A percentile compares a stretch with the other conserved stretches of the same genome.
These are phyloP conservation scores for Siderastrea siderea DNA, from an alignment of 92 coral and sea anemone genomes.

Conservation along the genomic window DNA sequence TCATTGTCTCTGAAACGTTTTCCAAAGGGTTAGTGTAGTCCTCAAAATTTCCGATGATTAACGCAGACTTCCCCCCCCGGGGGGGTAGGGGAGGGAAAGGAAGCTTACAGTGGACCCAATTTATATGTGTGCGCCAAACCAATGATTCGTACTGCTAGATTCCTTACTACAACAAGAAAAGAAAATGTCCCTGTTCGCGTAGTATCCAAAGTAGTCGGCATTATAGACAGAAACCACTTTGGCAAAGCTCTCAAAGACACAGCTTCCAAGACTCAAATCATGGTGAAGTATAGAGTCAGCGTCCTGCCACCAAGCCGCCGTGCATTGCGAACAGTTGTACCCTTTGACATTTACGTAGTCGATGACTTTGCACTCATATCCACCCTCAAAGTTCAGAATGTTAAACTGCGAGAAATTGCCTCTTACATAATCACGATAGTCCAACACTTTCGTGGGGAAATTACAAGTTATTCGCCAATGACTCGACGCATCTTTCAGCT, in stretches of 20 bases:
- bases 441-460: slow-evolving; percentile 68
- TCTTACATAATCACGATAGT: slow-evolving; percentile 67
- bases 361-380: slow-evolving; percentile 44
- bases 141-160: slow-evolving; percentile 23
- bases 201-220: slow-evolving; percentile 38
- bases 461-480: slow-evolving; percentile 87
- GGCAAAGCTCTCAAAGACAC: slow-evolving; percentile 1
- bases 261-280: slow-evolving; percentile 9
- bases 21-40: too few relatives aligned
- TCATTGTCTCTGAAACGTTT: too few relatives aligned
- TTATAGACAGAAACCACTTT: background rate
- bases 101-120: too few relatives aligned
- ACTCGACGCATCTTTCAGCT: slow-evolving; percentile 51
- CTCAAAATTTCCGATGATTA: too few relatives aligned
- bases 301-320: slow-evolving; percentile 74
- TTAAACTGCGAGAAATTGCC: slow-evolving; percentile 57
- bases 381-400: slow-evolving; percentile 40
- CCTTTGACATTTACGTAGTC: slow-evolving; percentile 70
- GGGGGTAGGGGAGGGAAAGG: too few relatives aligned
- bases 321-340: slow-evolving; percentile 68
- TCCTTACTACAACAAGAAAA: slow-evolving; percentile 1
- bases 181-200: background rate
- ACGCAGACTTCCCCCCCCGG: too few relatives aligned
- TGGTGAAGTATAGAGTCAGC: slow-evolving; percentile 35
- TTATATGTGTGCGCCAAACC: background rate